A percentile compares a stretch with the other conserved stretches of the same genome.
Evolutionary conservation across 2,797 vertebrate genomes (phyloP).

Genomic region (Siniperca obscura): DNA sequence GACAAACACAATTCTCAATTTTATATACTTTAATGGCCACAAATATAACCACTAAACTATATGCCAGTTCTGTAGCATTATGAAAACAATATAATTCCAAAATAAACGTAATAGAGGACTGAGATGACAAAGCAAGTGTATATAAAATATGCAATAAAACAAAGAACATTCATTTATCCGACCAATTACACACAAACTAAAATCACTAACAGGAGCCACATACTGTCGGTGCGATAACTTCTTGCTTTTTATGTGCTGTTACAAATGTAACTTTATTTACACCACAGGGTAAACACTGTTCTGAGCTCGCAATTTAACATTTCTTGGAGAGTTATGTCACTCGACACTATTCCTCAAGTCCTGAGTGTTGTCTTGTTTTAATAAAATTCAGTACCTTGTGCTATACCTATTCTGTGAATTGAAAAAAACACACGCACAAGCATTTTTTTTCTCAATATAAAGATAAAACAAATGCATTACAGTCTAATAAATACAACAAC

Average conservation of each 20-base stretch:
- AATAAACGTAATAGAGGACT: slow-evolving; percentile 43
- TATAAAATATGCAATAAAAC: slow-evolving; percentile 61
- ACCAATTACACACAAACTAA: slow-evolving; percentile 42
- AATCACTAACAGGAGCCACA: slow-evolving; percentile 32
- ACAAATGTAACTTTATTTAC: slow-evolving; percentile 49
- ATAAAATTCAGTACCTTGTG: slow-evolving; percentile 52
- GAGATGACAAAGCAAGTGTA: slow-evolving; percentile 53
- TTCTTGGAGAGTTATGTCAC: slow-evolving; percentile 52
- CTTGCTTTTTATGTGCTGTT: slow-evolving; percentile 29
- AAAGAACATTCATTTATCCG: slow-evolving; percentile 35
- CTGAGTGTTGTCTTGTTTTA: slow-evolving; percentile 65
- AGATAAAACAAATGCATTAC: slow-evolving; percentile 61
- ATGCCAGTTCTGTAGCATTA: slow-evolving; percentile 42
- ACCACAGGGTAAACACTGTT: slow-evolving; percentile 51
- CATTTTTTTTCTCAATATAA: slow-evolving; percentile 22
- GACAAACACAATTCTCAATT: slow-evolving; percentile 34
- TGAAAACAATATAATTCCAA: slow-evolving; percentile 44
- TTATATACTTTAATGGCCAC: slow-evolving; percentile 70
- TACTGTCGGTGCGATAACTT: slow-evolving; percentile 12
- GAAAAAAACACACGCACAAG: slow-evolving; percentile 19
- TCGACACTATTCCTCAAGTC: slow-evolving; percentile 43
- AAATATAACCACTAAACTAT: slow-evolving; percentile 57
- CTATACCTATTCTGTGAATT: slow-evolving; percentile 32
- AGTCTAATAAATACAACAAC: slow-evolving; percentile 61
- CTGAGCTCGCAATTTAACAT: slow-evolving; percentile 46